These are phyloP conservation scores for Onychomys torridus DNA, from an alignment of 2,797 vertebrate species.

Conservation along the genomic window DNA sequence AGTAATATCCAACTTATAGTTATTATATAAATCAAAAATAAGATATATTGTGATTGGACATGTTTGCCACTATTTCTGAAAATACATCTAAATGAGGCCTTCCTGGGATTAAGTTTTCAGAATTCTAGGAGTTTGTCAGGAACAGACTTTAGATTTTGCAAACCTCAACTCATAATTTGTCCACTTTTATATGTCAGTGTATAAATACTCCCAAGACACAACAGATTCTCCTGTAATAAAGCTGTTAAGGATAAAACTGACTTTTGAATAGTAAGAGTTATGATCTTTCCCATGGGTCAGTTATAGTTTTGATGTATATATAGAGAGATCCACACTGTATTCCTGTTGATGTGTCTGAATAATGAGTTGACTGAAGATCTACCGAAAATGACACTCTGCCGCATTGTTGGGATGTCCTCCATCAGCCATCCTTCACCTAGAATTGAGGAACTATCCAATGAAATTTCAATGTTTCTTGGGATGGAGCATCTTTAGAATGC, in stretches of 20 bases:
- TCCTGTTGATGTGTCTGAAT: background rate
- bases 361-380: background rate
- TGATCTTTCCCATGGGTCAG: background rate
- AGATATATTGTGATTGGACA: background rate
- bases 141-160: background rate
- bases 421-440: background rate
- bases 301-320: background rate
- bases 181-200: background rate
- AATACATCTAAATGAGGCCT: background rate
- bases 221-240: background rate
- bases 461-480: slow-evolving; percentile 29
- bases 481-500: slow-evolving; percentile 62
- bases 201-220: background rate
- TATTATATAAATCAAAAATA: background rate
- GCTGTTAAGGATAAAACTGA: background rate
- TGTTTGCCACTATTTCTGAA: background rate
- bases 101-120: slow-evolving; percentile 3
- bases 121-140: background rate
- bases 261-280: background rate
- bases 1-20: background rate
- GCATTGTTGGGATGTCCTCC: background rate
- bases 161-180: background rate
- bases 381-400: fast-evolving
- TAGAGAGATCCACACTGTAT: background rate
- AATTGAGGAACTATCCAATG: background rate